Evolutionary conservation across 2,113 vertebrate species (phyloP).

Genomic region (Castor canadensis): DNA sequence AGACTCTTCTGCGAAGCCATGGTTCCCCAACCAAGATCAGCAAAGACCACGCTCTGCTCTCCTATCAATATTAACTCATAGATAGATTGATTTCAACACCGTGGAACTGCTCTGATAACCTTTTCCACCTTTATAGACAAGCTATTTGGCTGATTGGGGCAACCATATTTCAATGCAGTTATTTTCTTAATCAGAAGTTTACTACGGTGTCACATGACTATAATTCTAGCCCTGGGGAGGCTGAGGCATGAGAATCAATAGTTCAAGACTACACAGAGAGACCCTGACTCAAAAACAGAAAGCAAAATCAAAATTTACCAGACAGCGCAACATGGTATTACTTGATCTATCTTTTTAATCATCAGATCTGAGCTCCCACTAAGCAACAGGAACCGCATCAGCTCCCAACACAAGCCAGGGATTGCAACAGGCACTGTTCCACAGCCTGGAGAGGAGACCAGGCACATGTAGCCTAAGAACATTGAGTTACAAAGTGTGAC

Average conservation of each 20-base stretch:
- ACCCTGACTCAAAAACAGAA: too few species aligned
- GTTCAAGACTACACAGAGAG: too few species aligned
- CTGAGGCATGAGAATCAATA: too few species aligned
- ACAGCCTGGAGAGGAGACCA: not conserved
- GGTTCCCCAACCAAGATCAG: not conserved
- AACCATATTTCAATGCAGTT: not conserved
- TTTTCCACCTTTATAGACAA: not conserved
- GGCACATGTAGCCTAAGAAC: not conserved
- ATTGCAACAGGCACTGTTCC: not conserved
- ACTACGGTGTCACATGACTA: too few species aligned
- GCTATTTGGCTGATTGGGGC: not conserved
- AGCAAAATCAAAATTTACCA: not conserved
- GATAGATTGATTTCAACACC: not conserved
- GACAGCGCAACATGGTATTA: not conserved
- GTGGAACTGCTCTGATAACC: not conserved
- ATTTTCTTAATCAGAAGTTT: not conserved
- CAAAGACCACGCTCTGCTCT: not conserved
- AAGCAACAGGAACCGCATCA: accelerated
- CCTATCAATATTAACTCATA: not conserved
- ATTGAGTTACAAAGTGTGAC: not conserved
- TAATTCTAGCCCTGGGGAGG: too few species aligned
- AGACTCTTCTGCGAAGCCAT: not conserved
- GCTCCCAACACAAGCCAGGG: not conserved
- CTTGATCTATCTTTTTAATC: not conserved
- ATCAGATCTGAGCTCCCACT: not conserved